phyloP scores from a whole-genome alignment of 1,140 invertebrate species.

The Musca domestica region DNA sequence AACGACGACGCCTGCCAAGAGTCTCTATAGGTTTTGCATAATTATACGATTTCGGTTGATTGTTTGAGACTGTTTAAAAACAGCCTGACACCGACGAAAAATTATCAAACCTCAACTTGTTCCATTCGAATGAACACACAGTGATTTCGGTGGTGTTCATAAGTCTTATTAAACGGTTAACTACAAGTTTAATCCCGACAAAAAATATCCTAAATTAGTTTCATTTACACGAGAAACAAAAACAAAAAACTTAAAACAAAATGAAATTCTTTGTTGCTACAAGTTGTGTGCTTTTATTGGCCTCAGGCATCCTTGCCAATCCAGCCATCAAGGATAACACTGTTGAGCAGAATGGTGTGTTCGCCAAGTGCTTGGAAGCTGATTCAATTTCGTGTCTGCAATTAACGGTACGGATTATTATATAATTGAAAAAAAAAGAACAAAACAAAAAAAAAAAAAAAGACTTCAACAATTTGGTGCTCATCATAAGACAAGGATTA shows the following conservation, averaged over 20 bases:
- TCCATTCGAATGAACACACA: constrained; percentile 55
- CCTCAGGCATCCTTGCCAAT: constrained; percentile 49
- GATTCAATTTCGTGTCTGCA: constrained; percentile 69
- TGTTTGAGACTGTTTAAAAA: constrained; percentile 55
- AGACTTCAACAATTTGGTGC: constrained; percentile 11
- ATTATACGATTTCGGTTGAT: constrained; percentile 32
- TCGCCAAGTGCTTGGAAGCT: constrained; percentile 59
- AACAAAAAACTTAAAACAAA: constrained; percentile 27
- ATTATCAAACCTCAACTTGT: constrained; percentile 55
- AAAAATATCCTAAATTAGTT: constrained; percentile 5
- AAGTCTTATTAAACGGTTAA: constrained; percentile 25
- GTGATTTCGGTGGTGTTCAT: constrained; percentile 50
- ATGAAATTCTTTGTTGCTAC: constrained; percentile 32
- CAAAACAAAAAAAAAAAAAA: constrained; percentile 23
- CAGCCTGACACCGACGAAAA: constrained; percentile 52
- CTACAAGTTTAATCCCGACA: constrained; percentile 8
- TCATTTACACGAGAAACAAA: constrained; percentile 10
- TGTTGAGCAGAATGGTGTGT: constrained; percentile 41
- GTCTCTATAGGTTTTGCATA: constrained; percentile 30
- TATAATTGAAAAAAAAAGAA: background rate
- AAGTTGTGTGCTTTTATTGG: constrained; percentile 50
- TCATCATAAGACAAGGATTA: no score
- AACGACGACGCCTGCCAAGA: no score
- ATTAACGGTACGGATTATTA: constrained; percentile 56
- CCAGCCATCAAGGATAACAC: constrained; percentile 31